phyloP scores from a whole-genome alignment of 2,888 invertebrate species.

The Carpatolechia fugitivella region DNA sequence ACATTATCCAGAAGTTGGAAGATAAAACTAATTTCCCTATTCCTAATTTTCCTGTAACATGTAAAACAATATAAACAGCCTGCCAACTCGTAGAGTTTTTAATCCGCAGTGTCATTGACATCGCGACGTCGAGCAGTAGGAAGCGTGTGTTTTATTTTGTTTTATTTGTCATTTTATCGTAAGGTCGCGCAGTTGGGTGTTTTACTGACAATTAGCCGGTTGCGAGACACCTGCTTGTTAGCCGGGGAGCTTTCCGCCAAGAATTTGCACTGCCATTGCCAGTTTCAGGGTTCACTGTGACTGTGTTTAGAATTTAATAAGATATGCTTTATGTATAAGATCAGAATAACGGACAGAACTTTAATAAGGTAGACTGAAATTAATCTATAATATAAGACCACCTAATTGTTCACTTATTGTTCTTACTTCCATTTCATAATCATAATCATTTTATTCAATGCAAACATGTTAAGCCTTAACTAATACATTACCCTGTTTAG shows the following conservation, averaged over 20 bases:
- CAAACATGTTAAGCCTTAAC: no score
- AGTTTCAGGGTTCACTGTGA: constrained; percentile 14
- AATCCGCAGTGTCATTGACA: constrained; percentile 47
- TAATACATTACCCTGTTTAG: no score
- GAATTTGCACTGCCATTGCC: constrained; percentile 42
- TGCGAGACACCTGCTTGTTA: constrained; percentile 52
- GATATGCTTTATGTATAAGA: no score
- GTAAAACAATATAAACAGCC: neutral
- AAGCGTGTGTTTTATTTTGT: constrained; percentile 29
- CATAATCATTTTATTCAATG: no score
- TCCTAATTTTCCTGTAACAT: no score
- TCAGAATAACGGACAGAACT: no score
- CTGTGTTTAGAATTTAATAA: neutral
- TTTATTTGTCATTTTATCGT: constrained; percentile 23
- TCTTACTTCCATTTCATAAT: no score
- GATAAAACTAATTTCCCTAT: no score
- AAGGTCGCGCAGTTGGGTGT: constrained; percentile 49
- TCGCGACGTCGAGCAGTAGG: constrained; percentile 22
- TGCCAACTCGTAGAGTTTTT: neutral
- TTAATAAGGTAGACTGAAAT: no score
- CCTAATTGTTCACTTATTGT: no score
- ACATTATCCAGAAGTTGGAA: no score
- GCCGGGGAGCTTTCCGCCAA: constrained; percentile 24
- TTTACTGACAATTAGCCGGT: constrained; percentile 60
- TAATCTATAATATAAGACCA: no score